Evolutionary conservation across 2,113 vertebrate genomes (phyloP).

Genomic region (Melanerpes formicivorus): DNA sequence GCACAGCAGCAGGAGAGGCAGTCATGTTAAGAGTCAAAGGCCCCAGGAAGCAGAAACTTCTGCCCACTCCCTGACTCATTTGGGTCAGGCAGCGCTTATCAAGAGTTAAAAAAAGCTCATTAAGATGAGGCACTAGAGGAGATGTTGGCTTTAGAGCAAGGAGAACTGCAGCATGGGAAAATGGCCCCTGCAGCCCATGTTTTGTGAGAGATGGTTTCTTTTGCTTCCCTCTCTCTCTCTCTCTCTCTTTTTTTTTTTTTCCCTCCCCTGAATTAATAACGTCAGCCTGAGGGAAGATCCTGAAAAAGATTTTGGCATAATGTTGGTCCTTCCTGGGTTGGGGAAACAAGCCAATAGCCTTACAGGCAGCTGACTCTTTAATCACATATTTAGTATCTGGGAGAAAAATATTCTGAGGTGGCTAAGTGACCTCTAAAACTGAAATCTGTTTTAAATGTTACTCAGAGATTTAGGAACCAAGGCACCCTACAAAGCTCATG

Average conservation of each 20-base stretch:
- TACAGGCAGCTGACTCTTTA: constrained; percentile 45
- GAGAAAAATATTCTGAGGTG: constrained; percentile 16
- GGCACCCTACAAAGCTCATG: background rate
- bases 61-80: constrained; percentile 21
- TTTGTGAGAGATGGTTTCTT: background rate
- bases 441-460: background rate
- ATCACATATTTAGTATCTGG: constrained; percentile 44
- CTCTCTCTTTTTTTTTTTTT: background rate
- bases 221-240: background rate
- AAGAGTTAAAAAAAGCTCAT: constrained; percentile 1
- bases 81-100: background rate
- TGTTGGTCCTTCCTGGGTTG: constrained; percentile 30
- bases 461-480: background rate
- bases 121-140: background rate
- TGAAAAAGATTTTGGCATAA: constrained; percentile 50
- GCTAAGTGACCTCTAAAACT: constrained; percentile 14
- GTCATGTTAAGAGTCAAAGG: background rate
- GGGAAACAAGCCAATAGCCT: constrained; percentile 54
- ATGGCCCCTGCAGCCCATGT: background rate
- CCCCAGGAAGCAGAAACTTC: background rate
- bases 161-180: background rate
- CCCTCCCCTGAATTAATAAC: background rate
- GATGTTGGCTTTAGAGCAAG: background rate
- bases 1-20: background rate
- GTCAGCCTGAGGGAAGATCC: constrained; percentile 21